Percentiles rank a stretch among this genome's conserved stretches.
Conservation (phyloP, 2,797 vertebrate genomes). For the Bucorvus abyssinicus region DNA sequence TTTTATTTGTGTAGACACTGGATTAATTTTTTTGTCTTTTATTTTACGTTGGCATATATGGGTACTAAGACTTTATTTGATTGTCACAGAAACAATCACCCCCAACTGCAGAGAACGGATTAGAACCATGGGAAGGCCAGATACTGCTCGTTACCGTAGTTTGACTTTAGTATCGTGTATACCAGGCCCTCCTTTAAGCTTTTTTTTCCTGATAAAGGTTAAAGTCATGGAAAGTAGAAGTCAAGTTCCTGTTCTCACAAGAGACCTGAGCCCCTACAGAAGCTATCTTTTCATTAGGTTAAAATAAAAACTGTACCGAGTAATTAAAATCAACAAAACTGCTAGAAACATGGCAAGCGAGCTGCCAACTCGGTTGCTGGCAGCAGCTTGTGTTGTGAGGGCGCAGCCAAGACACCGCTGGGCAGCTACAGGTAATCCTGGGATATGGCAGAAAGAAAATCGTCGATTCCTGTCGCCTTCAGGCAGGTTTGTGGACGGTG, state of each 20-base stretch:
- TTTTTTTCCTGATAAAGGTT: not conserved
- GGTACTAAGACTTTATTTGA: not conserved
- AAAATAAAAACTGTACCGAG: not conserved
- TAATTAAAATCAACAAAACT: not conserved
- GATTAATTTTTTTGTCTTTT: not conserved
- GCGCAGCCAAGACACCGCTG: not conserved
- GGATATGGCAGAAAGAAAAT: not conserved
- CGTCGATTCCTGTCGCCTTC: not conserved
- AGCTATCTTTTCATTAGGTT: not conserved
- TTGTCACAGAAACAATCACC: not conserved
- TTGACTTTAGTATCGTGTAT: not conserved
- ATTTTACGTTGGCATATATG: not conserved
- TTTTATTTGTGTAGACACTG: not conserved
- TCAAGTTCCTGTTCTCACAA: not conserved
- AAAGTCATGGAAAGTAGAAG: not conserved
- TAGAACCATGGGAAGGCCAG: not conserved
- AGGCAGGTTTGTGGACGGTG: not conserved
- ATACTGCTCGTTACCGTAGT: not conserved
- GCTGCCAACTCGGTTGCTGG: not conserved
- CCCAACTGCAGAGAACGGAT: not conserved
- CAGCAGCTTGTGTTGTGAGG: not conserved
- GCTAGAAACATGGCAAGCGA: not conserved
- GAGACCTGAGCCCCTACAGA: not conserved
- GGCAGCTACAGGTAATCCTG: not conserved
- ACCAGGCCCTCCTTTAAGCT: not conserved